Base-by-base conservation (phyloP, 2,113 vertebrate genomes). In the Xiphorhynchus elegans region DNA sequence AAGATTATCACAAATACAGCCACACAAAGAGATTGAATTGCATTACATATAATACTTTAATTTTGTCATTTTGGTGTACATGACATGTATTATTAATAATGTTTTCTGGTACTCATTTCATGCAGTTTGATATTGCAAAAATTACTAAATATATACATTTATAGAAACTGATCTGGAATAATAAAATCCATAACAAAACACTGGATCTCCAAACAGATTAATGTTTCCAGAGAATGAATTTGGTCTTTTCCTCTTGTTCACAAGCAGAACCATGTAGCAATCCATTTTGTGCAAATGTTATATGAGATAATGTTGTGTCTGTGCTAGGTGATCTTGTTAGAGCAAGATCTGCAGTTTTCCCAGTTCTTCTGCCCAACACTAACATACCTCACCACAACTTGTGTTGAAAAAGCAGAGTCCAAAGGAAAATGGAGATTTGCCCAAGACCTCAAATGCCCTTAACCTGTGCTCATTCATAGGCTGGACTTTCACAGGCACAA, bases 231-330 rank as follows among this genome's bases (percentile, higher is more conserved):
- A 80, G 8, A 37, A 28, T 31, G 20, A 69, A 8, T 60, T 64
- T 76, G 11, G 12, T 52, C 11, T 9, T 74, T 47, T 56, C 9
- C 15, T 88, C 13, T 73, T 52, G 13, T 42, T 39, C 46, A 58
- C 0, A 0, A 5, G 58, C 28, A 33, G 6, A 4, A 28, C 11
- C 17, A 37, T 0, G 0, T n/a, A 70, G 13, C 0, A 3, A 39
- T n/a, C 19, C 62, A 13, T 59, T 90, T 84, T 69, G n/a, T 15
- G 1, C 3, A 60, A 4, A 7, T 17, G 11, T 40, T 70, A 18
- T 7, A 17, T 1, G 10, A 70, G 23, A 56, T 58, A 53, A 11
- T 40, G 9, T 49, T n/a, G 50, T 16, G 15, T 49, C 37, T 59
- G 6, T 63, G 81, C 15, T 35, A 47, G 28, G 16, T 68, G 9